Conservation (phyloP, 2,888 invertebrate species). For the Spicauda simplicius region DNA sequence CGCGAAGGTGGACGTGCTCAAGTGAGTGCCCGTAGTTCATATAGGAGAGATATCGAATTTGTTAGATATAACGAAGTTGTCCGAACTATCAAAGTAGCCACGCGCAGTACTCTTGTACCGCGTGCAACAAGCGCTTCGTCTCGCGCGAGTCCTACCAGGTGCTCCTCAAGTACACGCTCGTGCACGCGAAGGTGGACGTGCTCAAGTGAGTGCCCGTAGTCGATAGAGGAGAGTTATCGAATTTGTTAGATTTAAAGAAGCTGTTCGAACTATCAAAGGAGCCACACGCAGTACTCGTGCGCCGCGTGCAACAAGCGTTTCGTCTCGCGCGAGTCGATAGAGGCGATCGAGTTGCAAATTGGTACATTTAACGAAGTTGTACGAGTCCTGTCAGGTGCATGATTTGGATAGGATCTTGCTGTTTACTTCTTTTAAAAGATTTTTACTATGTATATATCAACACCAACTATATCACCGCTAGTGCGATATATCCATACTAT, state of each 20-base stretch:
- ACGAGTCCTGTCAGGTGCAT: constrained; percentile 65
- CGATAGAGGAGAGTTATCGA: no score
- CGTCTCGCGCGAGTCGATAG: constrained; percentile 55
- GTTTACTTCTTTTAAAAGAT: no score
- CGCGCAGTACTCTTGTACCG: constrained; percentile 49
- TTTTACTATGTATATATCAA: no score
- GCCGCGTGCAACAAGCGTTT: constrained; percentile 60
- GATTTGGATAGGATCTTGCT: no score
- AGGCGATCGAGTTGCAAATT: no score
- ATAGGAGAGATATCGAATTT: no score
- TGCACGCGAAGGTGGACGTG: constrained; percentile 54
- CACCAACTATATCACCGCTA: no score
- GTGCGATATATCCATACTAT: no score
- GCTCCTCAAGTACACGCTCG: constrained; percentile 46
- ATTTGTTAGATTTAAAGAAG: no score
- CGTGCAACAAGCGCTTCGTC: constrained; percentile 61
- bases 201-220: constrained; percentile 41
- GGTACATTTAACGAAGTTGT: no score
- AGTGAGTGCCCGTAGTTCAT: no score
- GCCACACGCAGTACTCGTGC: constrained; percentile 50
- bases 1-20: constrained; percentile 46
- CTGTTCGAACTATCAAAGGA: constrained; percentile 2
- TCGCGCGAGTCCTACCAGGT: constrained; percentile 62
- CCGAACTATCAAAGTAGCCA: constrained; percentile 35
- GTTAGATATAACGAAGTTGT: no score